Evolutionary conservation across 1,140 invertebrate species (phyloP), one percentile per base, ranked within the genome.

Genomic region (Drosophila murphyi): DNA sequence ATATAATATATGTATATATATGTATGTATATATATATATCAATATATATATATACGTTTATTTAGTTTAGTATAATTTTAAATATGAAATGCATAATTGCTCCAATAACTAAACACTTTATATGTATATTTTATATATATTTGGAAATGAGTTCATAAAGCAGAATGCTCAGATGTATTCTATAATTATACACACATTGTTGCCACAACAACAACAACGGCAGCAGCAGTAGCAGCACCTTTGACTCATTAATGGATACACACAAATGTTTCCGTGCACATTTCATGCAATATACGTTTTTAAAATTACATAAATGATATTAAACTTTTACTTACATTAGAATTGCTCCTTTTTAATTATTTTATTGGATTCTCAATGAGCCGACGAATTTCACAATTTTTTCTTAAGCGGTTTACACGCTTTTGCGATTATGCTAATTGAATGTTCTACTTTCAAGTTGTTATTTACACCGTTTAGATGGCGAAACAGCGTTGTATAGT

Each of bases 71-170:
- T 20, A 20, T 20, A 20, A 20, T 20, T 20, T 20, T 20, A 20
- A 20, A 20, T 20, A 20, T 20, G 20, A 20, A 20, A 20, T 20
- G 20, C 20, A 20, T 20, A 20, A 20, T 20, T 43, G 3, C 8
- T 43, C 10, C 41, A 3, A 43, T 6, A 29, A 20, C 20, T 20
- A 20, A 20, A 20, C 20, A 20, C 20, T 20, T 20, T 59, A 55
- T 43, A 48, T 4, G 3, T 54, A 60, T 6, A 12, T 10, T 32
- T 2, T 12, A 28, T 43, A 39, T 52, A 41, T 43, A 59, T 76
- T 64, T 71, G 55, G 59, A 76, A 76, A 72, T 76, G 55, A 76
- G 52, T 76, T 76, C 61, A 75, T 43, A 8, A 52, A 54, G 29
- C 28, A 7, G 20, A 20, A n/a, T 52, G 8, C 7, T 6, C 10